Evolutionary conservation across 2,797 vertebrate genomes (phyloP).

Genomic region (Valencia hispanica): DNA sequence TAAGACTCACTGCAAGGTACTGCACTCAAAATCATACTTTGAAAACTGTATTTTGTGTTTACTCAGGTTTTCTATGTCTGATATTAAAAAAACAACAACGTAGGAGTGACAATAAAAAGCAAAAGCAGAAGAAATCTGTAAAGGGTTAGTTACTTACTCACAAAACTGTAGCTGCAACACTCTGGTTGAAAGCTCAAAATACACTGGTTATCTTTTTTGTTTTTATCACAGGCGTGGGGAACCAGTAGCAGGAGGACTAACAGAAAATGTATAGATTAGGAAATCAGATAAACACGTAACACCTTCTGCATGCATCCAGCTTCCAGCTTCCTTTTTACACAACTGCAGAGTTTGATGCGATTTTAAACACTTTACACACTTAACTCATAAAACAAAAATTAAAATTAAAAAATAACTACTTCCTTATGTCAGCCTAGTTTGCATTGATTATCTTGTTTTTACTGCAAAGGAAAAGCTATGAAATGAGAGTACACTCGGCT

Average conservation of each 20-base stretch:
- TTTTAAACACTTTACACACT: conserved; percentile 23
- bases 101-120: no score
- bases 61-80: no score
- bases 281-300: conserved; percentile 4
- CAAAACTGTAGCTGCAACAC: background rate
- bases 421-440: background rate
- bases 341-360: background rate
- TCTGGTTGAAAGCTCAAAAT: background rate
- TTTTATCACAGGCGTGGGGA: background rate
- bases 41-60: no score
- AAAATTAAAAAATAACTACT: background rate
- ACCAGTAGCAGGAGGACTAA: background rate
- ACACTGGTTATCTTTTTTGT: background rate
- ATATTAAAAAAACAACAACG: no score
- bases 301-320: background rate
- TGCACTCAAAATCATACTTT: no score
- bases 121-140: no score
- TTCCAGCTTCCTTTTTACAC: background rate
- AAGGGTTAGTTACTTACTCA: no score
- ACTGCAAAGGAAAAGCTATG: conserved; percentile 18
- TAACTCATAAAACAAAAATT: conserved; percentile 14
- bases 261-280: background rate
- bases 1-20: no score
- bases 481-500: background rate
- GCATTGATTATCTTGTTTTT: conserved; percentile 9